Conservation (phyloP, 2,113 vertebrate species). For the Vidua macroura region DNA sequence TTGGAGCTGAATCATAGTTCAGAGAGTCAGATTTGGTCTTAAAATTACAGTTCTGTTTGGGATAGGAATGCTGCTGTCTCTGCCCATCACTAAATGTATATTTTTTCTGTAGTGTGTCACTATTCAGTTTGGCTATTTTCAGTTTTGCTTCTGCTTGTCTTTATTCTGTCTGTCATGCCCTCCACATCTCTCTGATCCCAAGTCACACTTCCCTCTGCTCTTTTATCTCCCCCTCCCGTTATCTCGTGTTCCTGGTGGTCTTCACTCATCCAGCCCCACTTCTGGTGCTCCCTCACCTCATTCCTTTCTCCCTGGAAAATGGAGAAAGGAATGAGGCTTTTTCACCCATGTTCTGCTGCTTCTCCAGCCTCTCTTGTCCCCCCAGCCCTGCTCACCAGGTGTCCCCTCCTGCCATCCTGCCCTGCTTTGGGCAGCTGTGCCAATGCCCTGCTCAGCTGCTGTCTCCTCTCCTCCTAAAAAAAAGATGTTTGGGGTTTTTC, state of each 20-base stretch:
- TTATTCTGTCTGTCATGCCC: not conserved
- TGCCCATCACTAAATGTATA: not conserved
- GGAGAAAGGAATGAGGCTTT: not conserved
- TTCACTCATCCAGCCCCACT: not conserved
- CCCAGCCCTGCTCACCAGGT: not conserved
- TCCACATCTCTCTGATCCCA: not conserved
- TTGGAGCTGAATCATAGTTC: not conserved
- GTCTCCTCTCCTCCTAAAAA: not conserved
- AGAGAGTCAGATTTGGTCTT: not conserved
- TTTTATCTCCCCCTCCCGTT: not conserved
- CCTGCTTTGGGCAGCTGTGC: not conserved
- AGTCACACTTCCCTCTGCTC: not conserved
- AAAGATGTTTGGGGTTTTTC: too few relatives aligned
- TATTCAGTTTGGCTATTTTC: not conserved
- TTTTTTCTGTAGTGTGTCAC: not conserved
- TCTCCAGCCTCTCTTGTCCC: not conserved
- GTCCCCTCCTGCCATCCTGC: not conserved
- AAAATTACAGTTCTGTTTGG: not conserved
- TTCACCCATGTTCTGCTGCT: not conserved
- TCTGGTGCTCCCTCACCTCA: not conserved
- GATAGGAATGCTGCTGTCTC: not conserved
- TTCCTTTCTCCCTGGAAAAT: not conserved
- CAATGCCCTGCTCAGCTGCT: not conserved
- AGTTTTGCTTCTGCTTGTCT: not conserved
- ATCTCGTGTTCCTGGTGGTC: not conserved